Evolutionary conservation across 2,113 vertebrate species (phyloP).

Genomic region (Pedionomus torquatus): DNA sequence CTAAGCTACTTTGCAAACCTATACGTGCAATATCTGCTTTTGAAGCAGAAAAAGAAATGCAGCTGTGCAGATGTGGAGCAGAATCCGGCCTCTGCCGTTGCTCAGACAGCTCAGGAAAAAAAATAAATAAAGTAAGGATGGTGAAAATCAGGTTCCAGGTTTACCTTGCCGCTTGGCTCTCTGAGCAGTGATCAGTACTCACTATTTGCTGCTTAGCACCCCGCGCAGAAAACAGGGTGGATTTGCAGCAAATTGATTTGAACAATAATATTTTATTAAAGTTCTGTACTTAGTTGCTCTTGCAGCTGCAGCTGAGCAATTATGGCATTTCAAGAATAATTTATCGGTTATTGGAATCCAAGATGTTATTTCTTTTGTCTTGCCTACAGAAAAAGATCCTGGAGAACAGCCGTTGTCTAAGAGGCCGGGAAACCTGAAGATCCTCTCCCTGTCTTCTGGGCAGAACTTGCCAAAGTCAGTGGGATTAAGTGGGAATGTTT

Average conservation of each 20-base stretch:
- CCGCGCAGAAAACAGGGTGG: neutral
- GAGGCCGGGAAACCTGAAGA: neutral
- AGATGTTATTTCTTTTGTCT: slow-evolving; percentile 10
- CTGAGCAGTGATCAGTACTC: slow-evolving; percentile 1
- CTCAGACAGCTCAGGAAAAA: neutral
- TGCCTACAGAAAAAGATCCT: neutral
- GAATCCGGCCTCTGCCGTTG: neutral
- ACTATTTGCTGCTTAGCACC: neutral
- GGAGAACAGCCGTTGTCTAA: neutral
- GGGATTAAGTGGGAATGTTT: neutral
- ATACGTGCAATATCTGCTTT: neutral
- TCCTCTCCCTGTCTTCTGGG: neutral
- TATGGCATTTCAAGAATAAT: slow-evolving; percentile 36
- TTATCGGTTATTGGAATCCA: slow-evolving; percentile 7
- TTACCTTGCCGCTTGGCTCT: neutral
- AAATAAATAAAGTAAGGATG: fast-evolving
- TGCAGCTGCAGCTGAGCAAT: slow-evolving; percentile 33
- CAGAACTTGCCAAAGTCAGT: neutral
- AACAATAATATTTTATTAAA: slow-evolving; percentile 35
- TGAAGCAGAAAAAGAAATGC: neutral
- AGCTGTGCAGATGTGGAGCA: neutral
- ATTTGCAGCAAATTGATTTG: slow-evolving; percentile 27
- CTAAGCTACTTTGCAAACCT: slow-evolving; percentile 22
- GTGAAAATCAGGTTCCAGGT: neutral
- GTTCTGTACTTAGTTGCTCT: slow-evolving; percentile 2